phyloP scores from a whole-genome alignment of 2,888 invertebrate species.

The Archips crataeganus region DNA sequence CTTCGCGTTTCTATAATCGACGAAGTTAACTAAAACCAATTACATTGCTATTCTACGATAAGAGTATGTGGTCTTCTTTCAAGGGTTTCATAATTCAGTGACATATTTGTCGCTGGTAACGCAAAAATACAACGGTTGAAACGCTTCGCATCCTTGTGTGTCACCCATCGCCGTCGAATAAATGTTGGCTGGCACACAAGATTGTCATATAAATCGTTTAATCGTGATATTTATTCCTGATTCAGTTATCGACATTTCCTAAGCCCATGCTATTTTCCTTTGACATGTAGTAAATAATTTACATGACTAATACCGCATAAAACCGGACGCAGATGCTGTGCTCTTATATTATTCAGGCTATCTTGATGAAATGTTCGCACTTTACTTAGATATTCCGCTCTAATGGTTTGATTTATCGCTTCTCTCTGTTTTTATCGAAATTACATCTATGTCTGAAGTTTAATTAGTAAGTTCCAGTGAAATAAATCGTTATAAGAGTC shows the following conservation, averaged over 20 bases:
- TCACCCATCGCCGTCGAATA: constrained; percentile 8
- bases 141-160: no score
- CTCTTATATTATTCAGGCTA: neutral
- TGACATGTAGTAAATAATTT: constrained; percentile 16
- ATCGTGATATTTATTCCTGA: constrained; percentile 12
- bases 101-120: no score
- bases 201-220: constrained; percentile 11
- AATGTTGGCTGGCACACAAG: neutral
- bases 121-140: no score
- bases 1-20: no score
- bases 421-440: neutral
- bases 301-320: constrained; percentile 43
- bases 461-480: neutral
- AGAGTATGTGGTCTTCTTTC: no score
- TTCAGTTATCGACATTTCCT: constrained; percentile 10
- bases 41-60: no score
- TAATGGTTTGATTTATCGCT: neutral
- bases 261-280: constrained; percentile 9
- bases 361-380: neutral
- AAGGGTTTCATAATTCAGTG: no score
- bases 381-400: no score
- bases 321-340: constrained; percentile 43
- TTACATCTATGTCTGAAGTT: neutral
- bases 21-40: no score
- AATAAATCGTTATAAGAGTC: no score